Evolutionary conservation across 2,797 vertebrate species (phyloP).

Genomic region (Vireo griseus): DNA sequence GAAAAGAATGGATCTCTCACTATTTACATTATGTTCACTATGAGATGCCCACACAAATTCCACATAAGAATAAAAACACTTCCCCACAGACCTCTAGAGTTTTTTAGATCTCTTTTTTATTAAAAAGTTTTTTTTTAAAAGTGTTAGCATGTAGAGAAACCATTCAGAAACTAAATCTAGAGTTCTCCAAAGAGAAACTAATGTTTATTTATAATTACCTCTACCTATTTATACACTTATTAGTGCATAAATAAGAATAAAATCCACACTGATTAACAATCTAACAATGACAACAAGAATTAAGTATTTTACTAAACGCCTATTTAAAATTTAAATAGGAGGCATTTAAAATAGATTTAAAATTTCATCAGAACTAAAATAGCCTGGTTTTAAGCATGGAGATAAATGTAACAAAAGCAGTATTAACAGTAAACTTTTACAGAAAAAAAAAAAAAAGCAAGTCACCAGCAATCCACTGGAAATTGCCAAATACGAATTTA

Average conservation of each 20-base stretch:
- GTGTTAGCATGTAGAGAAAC: background rate
- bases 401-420: background rate
- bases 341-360: background rate
- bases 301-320: background rate
- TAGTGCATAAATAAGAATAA: background rate
- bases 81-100: background rate
- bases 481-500: background rate
- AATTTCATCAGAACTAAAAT: background rate
- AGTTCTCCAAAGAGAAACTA: background rate
- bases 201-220: background rate
- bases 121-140: background rate
- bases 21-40: background rate
- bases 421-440: background rate
- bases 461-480: background rate
- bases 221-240: background rate
- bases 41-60: background rate
- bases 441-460: background rate
- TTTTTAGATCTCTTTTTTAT: background rate
- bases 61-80: background rate
- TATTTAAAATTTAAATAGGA: background rate
- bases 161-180: background rate
- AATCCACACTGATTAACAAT: background rate
- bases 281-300: background rate
- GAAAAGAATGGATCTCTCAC: background rate
- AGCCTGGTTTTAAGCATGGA: background rate